These are phyloP conservation scores for Drosophila orosa DNA, from an alignment of 1,140 invertebrate genomes.

Conservation along the genomic window DNA sequence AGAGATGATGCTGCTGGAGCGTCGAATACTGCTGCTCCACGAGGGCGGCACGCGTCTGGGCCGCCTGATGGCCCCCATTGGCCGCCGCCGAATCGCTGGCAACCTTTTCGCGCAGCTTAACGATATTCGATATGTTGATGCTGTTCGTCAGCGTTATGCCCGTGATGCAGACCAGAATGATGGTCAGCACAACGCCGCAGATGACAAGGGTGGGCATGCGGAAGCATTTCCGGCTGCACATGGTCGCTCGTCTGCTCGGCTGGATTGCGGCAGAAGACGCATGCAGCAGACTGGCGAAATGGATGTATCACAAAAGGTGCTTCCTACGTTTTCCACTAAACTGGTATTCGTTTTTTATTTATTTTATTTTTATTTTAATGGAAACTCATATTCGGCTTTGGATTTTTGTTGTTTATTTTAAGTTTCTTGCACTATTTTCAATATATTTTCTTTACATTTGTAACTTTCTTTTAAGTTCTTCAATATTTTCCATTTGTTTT, in stretches of 20 bases:
- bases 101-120: constrained; percentile 80
- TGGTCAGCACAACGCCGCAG: constrained; percentile 80
- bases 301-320: background rate
- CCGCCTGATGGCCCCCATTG: constrained; percentile 75
- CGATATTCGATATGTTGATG: constrained; percentile 82
- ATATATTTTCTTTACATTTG: too few relatives aligned
- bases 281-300: constrained; percentile 19
- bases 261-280: constrained; percentile 16
- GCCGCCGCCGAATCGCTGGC: constrained; percentile 81
- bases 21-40: constrained; percentile 82
- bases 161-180: constrained; percentile 83
- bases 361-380: background rate
- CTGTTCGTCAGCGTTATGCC: constrained; percentile 83
- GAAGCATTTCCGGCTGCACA: constrained; percentile 83
- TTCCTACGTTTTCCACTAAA: background rate
- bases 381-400: too few relatives aligned
- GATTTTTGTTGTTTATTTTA: background rate
- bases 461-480: background rate
- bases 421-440: background rate
- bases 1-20: constrained; percentile 77
- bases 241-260: constrained; percentile 52
- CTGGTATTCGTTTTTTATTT: background rate
- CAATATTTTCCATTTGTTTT: background rate
- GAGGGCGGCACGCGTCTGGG: constrained; percentile 74
- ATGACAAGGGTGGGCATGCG: constrained; percentile 82